A percentile compares a stretch with the other conserved stretches of the same genome.
Evolutionary conservation across 2,113 vertebrate species (phyloP).

Genomic region (Donacobius atricapilla): DNA sequence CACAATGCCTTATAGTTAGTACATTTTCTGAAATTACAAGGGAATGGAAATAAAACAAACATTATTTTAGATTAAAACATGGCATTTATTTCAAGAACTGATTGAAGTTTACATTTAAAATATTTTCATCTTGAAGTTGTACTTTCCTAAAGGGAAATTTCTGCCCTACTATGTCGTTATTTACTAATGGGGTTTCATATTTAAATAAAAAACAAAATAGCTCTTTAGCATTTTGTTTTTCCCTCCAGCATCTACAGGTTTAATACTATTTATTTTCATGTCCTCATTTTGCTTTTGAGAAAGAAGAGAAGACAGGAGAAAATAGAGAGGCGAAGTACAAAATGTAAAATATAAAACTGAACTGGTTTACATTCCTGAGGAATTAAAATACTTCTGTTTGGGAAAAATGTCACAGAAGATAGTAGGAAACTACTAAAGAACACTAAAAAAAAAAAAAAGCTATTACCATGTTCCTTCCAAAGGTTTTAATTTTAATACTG

Average conservation of each 20-base stretch:
- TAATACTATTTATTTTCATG: not conserved
- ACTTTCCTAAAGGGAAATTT: not conserved
- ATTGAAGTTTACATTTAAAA: not conserved
- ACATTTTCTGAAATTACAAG: conserved; percentile 19
- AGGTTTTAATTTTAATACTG: not conserved
- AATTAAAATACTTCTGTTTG: not conserved
- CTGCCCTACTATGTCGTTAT: not conserved
- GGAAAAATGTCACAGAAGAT: not conserved
- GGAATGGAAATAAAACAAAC: conserved; percentile 37
- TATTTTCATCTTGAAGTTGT: not conserved
- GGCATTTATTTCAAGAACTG: not conserved
- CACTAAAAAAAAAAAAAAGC: not conserved
- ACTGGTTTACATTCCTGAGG: not conserved
- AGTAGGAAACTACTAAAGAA: not conserved
- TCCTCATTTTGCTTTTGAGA: not conserved
- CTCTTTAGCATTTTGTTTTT: not conserved
- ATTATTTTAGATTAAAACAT: not conserved
- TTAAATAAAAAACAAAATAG: not conserved
- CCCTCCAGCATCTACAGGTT: not conserved
- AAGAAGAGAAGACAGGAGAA: not conserved
- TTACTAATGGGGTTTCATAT: not conserved
- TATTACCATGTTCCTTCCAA: not conserved
- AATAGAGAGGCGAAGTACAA: not conserved
- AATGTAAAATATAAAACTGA: not conserved
- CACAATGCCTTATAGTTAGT: not conserved